Percentiles rank a stretch among this genome's conserved stretches.
Evolutionary conservation across 2,113 vertebrate species (phyloP).

Genomic region (Mus spicilegus): DNA sequence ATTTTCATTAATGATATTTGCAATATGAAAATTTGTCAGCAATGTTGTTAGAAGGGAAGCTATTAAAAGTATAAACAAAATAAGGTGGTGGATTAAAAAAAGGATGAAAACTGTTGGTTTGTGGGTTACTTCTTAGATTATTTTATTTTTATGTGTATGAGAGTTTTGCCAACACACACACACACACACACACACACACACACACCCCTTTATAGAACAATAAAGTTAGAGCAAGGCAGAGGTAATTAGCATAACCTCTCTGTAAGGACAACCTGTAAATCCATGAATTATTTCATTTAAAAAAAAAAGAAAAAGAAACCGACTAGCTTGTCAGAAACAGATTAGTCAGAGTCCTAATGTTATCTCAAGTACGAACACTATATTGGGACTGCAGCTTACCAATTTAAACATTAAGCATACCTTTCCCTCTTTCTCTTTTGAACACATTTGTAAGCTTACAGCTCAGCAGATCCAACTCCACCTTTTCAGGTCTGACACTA

Average conservation of each 20-base stretch:
- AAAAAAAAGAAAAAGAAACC: neutral
- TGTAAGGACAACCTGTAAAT: neutral
- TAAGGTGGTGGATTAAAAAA: neutral
- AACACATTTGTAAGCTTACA: constrained; percentile 61
- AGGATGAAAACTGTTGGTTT: constrained; percentile 6
- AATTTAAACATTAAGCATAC: constrained; percentile 66
- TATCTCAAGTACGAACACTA: constrained; percentile 70
- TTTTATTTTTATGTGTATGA: neutral
- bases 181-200: too few relatives aligned
- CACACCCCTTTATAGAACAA: neutral
- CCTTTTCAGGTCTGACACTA: constrained; percentile 29
- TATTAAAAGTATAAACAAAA: constrained; percentile 30
- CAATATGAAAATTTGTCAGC: neutral
- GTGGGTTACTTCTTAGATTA: neutral
- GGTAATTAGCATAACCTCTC: neutral
- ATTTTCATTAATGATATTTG: constrained; percentile 31
- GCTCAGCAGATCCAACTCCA: constrained; percentile 51
- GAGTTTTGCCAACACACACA: neutral
- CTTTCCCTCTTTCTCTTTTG: constrained; percentile 47
- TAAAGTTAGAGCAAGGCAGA: neutral
- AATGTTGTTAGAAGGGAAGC: neutral
- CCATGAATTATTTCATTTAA: neutral
- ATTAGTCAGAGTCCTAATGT: constrained; percentile 57
- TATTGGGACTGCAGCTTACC: constrained; percentile 52
- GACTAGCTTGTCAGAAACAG: constrained; percentile 45